Evolutionary conservation across 2,888 invertebrate species (phyloP).

Genomic region (Drosophila fulvimacula): DNA sequence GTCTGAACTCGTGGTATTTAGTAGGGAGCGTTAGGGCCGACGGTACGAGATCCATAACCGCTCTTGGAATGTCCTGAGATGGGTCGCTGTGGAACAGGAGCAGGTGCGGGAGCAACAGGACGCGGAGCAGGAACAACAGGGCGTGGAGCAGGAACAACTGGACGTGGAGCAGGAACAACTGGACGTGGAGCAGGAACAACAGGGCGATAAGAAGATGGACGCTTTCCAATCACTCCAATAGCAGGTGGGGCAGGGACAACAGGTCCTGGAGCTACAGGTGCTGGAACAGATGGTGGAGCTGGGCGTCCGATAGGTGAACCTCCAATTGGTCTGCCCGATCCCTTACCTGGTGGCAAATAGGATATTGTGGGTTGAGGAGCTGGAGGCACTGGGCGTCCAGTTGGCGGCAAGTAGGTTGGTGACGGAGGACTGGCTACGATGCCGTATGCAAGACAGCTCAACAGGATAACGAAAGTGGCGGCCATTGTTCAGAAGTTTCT

Average conservation of each 20-base stretch:
- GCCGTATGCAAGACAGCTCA: conserved; percentile 18
- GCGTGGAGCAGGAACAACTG: neutral
- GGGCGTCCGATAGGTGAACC: neutral
- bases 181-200: neutral
- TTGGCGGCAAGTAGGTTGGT: conserved; percentile 3
- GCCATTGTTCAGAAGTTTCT: conserved; percentile 16
- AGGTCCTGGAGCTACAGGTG: neutral
- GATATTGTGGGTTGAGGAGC: neutral
- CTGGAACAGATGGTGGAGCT: neutral
- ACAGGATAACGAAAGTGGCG: conserved; percentile 4
- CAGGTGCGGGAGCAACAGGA: neutral
- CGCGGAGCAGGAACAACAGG: neutral
- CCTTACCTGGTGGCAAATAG: conserved; percentile 2
- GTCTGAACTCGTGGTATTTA: neutral
- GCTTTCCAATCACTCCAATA: no score
- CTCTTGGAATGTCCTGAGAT: neutral
- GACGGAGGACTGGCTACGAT: neutral
- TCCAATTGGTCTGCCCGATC: neutral
- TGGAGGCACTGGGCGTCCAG: neutral
- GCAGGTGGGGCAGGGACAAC: neutral
- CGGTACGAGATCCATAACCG: neutral
- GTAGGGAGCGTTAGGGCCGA: conserved; percentile 1
- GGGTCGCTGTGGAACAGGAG: neutral
- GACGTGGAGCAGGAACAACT: neutral
- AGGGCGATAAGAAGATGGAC: neutral